These are phyloP conservation scores for Drosophila greeni DNA, from an alignment of 2,888 invertebrate genomes.

Conservation along the genomic window DNA sequence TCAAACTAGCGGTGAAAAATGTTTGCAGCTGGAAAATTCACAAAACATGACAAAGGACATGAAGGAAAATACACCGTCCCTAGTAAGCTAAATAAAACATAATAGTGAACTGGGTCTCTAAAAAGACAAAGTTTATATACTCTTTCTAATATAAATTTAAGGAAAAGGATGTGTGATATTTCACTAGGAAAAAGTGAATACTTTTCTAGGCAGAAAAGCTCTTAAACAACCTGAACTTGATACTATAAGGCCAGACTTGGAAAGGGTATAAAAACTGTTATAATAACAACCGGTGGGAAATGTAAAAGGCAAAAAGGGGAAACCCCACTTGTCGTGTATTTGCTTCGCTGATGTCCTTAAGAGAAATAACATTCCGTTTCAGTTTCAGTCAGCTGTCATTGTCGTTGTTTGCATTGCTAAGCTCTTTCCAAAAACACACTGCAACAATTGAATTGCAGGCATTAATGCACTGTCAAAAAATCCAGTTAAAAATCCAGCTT, in stretches of 20 bases:
- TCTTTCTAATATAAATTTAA: not conserved
- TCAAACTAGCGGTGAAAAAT: slow-evolving; percentile 36
- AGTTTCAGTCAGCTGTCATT: slow-evolving; percentile 32
- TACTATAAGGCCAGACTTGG: not conserved
- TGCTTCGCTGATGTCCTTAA: slow-evolving; percentile 58
- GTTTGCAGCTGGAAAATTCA: slow-evolving; percentile 39
- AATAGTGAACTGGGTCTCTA: slow-evolving; percentile 10
- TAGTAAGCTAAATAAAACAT: slow-evolving; percentile 18
- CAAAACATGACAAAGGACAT: slow-evolving; percentile 40
- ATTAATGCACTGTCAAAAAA: not conserved
- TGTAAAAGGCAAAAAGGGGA: slow-evolving; percentile 1
- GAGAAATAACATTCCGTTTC: slow-evolving; percentile 54
- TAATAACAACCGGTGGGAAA: slow-evolving; percentile 24
- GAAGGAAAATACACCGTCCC: slow-evolving; percentile 17
- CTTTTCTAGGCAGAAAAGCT: too few species aligned
- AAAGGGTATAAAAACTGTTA: slow-evolving; percentile 23
- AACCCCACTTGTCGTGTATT: slow-evolving; percentile 39
- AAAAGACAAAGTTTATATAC: not conserved
- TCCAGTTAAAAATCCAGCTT: fast-evolving
- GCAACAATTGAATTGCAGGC: slow-evolving; percentile 9
- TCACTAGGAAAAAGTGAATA: too few species aligned
- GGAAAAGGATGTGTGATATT: not conserved
- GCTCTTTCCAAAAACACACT: slow-evolving; percentile 33
- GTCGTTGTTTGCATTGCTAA: slow-evolving; percentile 32
- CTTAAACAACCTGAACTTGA: too few species aligned